Conservation (phyloP, 30 jellyfish, hydroid and myxozoan genomes). For the Aurelia sp. region DNA sequence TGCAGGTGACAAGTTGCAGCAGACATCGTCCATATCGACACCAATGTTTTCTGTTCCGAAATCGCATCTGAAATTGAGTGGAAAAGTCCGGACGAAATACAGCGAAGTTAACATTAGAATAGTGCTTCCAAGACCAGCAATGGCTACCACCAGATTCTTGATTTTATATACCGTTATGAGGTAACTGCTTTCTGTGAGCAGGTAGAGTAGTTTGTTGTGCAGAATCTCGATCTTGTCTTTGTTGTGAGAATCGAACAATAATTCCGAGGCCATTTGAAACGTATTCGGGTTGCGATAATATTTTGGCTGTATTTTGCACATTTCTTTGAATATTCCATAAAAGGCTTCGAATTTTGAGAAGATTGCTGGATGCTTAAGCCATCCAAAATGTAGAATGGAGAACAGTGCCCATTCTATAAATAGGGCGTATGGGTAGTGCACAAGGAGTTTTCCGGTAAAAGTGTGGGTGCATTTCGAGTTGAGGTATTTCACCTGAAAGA, state of each 20-base stretch:
- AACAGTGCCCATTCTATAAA: constrained; percentile 72
- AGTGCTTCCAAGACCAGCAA: constrained; percentile 63
- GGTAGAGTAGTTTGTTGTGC: constrained; percentile 64
- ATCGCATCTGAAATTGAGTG: constrained; percentile 67
- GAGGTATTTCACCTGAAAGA: constrained; percentile 60
- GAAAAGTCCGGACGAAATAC: constrained; percentile 54
- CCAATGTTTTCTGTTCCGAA: constrained; percentile 57
- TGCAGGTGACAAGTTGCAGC: constrained; percentile 79
- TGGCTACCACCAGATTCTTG: constrained; percentile 21
- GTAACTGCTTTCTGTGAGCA: constrained; percentile 78
- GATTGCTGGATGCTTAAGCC: constrained; percentile 84
- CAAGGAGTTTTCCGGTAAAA: constrained; percentile 64
- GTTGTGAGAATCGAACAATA: constrained; percentile 70
- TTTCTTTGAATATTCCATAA: constrained; percentile 67
- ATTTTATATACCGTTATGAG: constrained; percentile 63
- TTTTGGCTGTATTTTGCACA: constrained; percentile 73
- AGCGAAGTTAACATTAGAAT: constrained; percentile 12
- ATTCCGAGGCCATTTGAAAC: constrained; percentile 89
- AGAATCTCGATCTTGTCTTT: constrained; percentile 68
- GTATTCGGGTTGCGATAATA: constrained; percentile 91
- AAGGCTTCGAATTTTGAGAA: constrained; percentile 86
- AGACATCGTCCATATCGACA: constrained; percentile 49
- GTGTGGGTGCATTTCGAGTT: constrained; percentile 76
- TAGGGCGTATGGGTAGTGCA: constrained; percentile 75
- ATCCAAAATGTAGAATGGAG: constrained; percentile 60